A percentile compares a stretch with the other conserved stretches of the same genome.
Evolutionary conservation across 2,888 invertebrate genomes (phyloP).

Genomic region (Allacma fusca): DNA sequence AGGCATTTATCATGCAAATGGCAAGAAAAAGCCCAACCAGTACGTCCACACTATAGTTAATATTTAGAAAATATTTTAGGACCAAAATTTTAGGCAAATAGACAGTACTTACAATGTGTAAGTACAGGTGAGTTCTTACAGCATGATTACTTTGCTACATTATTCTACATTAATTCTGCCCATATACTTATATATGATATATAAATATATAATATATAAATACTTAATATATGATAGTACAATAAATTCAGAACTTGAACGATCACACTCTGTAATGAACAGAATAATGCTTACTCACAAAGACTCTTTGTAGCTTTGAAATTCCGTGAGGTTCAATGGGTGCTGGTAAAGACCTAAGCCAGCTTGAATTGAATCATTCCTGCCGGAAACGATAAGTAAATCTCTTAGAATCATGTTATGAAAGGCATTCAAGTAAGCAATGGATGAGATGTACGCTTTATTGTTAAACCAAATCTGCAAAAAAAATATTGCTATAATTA

Average conservation of each 20-base stretch:
- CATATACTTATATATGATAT: too few species aligned
- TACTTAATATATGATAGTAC: too few species aligned
- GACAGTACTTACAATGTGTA: too few species aligned
- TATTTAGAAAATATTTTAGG: too few species aligned
- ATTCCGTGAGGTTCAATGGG: constrained; percentile 80
- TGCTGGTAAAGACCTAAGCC: constrained; percentile 79
- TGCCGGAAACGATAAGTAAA: constrained; percentile 63
- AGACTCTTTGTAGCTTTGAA: constrained; percentile 73
- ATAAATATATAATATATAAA: too few species aligned
- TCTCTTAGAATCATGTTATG: constrained; percentile 72
- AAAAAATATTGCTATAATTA: background rate
- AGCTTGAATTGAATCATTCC: constrained; percentile 63
- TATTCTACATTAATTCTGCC: too few species aligned
- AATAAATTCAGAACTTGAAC: too few species aligned
- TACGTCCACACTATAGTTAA: background rate
- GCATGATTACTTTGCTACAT: too few species aligned
- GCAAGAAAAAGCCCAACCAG: constrained; percentile 55
- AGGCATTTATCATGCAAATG: constrained; percentile 68
- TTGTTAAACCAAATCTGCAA: constrained; percentile 86
- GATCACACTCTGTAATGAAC: too few species aligned
- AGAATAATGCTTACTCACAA: too few species aligned
- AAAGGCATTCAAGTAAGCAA: constrained; percentile 76
- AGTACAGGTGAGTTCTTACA: too few species aligned
- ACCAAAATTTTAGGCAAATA: too few species aligned
- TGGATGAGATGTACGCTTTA: constrained; percentile 77